Base-by-base conservation (phyloP, 2,888 invertebrate genomes). In the Epirrhoe alternata region DNA sequence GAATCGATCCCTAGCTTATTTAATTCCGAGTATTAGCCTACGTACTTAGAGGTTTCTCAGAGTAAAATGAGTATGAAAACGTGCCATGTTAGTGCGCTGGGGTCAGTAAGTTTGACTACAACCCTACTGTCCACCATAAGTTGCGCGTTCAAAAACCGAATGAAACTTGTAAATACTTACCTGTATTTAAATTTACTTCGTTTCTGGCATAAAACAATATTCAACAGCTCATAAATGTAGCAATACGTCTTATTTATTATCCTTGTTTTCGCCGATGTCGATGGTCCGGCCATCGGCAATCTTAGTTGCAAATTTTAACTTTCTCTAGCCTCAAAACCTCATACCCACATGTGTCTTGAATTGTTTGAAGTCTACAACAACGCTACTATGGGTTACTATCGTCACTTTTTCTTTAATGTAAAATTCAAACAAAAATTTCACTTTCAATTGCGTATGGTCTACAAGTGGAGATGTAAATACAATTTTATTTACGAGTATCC, bases 261-360 rank as follows among this genome's bases (percentile, higher is more conserved):
- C 60, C 67, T 64, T 71, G 76, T 79, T 80, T 79, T 80, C 75
- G 78, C 77, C 67, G 75, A 78, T 80, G 76, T 84, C 85, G 84
- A 74, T 78, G 81, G 76, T 84, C 85, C 84, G 85, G 85, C 83
- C 24, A 24, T 24, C 24, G 24, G 24, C 24, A 24, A 83, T 86
- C 81, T 87, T 76, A 77, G 79, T 85, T 85, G 86, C 85, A 82
- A 87, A 88, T 87, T 86, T 88, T 86, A 84, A 90, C 92, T 93
- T 93, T 93, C 92, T 93, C 91, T 92, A 92, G 89, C 92, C 93
- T 89, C 90, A 83, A 86, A 91, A 93, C 92, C 92, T 87, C 90
- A 86, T 87, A 94, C 82, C 74, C 74, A 78, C 78, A 78, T 80
- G 82, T 82, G 86, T 76, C 80, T 77, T 74, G 83, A 88, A 89